Base-by-base conservation (phyloP, 2,888 invertebrate genomes). In the Anaspis maculata region DNA sequence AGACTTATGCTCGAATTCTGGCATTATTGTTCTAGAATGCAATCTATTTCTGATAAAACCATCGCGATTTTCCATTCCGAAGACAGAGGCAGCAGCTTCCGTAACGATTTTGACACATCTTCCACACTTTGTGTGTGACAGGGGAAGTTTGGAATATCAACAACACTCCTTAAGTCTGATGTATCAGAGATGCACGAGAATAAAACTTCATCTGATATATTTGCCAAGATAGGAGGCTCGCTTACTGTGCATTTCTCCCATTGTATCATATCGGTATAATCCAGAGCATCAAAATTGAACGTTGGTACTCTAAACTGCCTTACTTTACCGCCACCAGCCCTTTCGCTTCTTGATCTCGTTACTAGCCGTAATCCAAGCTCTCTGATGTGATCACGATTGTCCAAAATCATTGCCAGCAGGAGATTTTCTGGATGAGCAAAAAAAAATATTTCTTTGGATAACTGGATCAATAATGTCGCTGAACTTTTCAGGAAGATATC, bases 391-490 rank as follows among this genome's bases (percentile, higher is more conserved):
- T 14, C 9, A 4, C 15, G 27, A 15, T 11, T 5, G 11, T 27
- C 27, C 5, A n/a, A 13, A 13, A 27, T 10, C 27, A 27, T 27
- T 27, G 27, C 27, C 10, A 27, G 13, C 7, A 27, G 27, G 7
- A 27, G 7, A 27, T 27, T 27, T 27, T 27, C 27, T 13, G 7
- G 27, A 13, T 27, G 9, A 5, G 4, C 9, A 13, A 27, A 27
- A 27, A 27, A 27, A n/a, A 7, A n/a, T 7, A 27, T 27, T 27
- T 10, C 13, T 19, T 9, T 19, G 19, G 19, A 19, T 19, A 19
- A 13, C 27, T 27, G 27, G 13, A 15, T 27, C 27, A 5, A 27
- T 13, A 11, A 27, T 27, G 4, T 27, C 10, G 5, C 7, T 27
- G 13, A 13, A 13, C 27, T 27, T n/a, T 13, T 27, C 15, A 9